Percentiles rank a stretch among this genome's conserved stretches.
Evolutionary conservation across 30 jellyfish, hydroid and myxozoan genomes (phyloP).

Genomic region (Aurelia coerulea): DNA sequence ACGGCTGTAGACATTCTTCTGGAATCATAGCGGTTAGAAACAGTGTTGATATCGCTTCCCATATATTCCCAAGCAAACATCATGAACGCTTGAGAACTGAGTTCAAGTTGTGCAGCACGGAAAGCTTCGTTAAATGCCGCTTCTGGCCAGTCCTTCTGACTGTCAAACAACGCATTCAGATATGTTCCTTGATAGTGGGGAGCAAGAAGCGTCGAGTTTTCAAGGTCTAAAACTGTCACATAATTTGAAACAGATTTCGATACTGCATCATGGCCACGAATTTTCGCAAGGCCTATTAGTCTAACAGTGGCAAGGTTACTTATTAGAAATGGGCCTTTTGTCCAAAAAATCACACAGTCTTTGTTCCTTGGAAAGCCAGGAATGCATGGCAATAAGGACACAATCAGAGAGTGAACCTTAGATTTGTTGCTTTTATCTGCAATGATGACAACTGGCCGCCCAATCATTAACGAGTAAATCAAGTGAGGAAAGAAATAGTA

Average conservation of each 20-base stretch:
- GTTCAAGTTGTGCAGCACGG: conserved; percentile 46
- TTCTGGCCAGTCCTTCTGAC: conserved; percentile 77
- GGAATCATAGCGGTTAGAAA: not conserved
- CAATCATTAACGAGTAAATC: conserved; percentile 80
- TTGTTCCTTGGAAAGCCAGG: conserved; percentile 58
- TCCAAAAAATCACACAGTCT: conserved; percentile 74
- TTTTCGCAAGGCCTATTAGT: conserved; percentile 81
- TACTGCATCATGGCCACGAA: conserved; percentile 47
- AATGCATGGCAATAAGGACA: conserved; percentile 65
- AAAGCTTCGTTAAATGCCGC: conserved; percentile 57
- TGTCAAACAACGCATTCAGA: conserved; percentile 57
- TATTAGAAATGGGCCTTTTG: conserved; percentile 66
- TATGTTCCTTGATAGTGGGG: conserved; percentile 81
- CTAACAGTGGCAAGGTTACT: conserved; percentile 52
- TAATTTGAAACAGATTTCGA: conserved; percentile 71
- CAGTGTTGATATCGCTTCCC: conserved; percentile 21
- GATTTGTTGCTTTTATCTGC: conserved; percentile 60
- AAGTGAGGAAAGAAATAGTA: conserved; percentile 81
- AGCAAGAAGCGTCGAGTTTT: conserved; percentile 63
- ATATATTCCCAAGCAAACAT: conserved; percentile 41
- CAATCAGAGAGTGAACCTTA: conserved; percentile 55
- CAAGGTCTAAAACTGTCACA: conserved; percentile 82
- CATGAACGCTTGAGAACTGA: conserved; percentile 53
- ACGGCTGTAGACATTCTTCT: not conserved
- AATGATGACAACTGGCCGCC: conserved; percentile 81